These are phyloP conservation scores for Syrmaticus mikado DNA, from an alignment of 2,113 vertebrate species.

Conservation along the genomic window DNA sequence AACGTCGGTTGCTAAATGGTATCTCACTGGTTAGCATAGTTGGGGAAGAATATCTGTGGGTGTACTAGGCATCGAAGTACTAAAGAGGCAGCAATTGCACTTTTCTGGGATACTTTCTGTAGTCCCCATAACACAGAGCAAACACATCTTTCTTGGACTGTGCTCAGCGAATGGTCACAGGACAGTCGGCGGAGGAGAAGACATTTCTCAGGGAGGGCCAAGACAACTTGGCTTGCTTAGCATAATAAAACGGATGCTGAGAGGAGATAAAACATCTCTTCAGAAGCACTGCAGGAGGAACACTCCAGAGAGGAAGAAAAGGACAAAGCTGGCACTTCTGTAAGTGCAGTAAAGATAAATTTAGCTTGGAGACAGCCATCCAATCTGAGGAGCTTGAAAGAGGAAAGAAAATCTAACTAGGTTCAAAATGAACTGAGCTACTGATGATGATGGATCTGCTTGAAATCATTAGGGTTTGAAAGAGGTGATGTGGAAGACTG, in stretches of 20 bases:
- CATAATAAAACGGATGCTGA: not conserved
- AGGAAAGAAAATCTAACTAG: not conserved
- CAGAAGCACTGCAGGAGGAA: conserved; percentile 45
- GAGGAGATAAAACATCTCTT: not conserved
- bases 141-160: conserved; percentile 25
- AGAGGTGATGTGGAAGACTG: not conserved
- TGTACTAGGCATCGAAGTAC: not conserved
- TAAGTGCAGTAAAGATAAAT: conserved; percentile 42
- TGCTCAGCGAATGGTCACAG: not conserved
- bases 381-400: not conserved
- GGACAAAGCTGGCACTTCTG: conserved; percentile 24
- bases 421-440: not conserved
- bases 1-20: not conserved
- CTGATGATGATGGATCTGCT: not conserved
- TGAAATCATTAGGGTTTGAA: not conserved
- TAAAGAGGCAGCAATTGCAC: not conserved
- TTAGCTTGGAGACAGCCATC: conserved; percentile 14
- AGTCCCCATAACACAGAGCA: not conserved
- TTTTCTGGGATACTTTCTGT: not conserved
- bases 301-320: conserved; percentile 18
- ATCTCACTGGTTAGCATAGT: not conserved
- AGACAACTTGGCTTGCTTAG: conserved; percentile 21
- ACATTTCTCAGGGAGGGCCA: conserved; percentile 19
- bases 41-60: not conserved
- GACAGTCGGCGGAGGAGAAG: not conserved